Conservation (phyloP, 2,888 invertebrate genomes). For the Dicyrtomina minuta region DNA sequence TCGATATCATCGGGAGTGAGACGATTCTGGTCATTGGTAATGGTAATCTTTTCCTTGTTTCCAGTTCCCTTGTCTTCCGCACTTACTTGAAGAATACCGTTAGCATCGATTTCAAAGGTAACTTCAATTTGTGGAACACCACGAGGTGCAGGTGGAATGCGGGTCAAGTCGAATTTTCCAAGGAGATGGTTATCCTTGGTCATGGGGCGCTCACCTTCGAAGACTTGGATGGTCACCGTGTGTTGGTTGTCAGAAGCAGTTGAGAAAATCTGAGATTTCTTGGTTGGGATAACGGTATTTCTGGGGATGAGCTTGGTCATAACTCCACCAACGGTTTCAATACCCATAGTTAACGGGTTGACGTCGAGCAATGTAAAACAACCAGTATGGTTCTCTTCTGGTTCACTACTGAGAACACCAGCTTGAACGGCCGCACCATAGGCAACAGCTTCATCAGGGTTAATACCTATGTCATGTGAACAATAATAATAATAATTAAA, state of each 20-base stretch:
- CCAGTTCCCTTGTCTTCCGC: too few relatives aligned
- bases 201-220: slow-evolving; percentile 99
- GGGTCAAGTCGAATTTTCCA: slow-evolving; percentile 97
- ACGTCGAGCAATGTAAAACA: slow-evolving; percentile 96
- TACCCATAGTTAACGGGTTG: slow-evolving; percentile 97
- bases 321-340: slow-evolving; percentile 99
- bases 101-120: too few relatives aligned
- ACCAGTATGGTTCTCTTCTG: slow-evolving; percentile 93
- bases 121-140: too few relatives aligned
- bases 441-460: too few relatives aligned
- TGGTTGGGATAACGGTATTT: slow-evolving; percentile 98
- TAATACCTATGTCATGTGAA: too few relatives aligned
- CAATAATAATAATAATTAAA: too few relatives aligned
- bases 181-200: slow-evolving; percentile 98
- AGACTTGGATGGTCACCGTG: slow-evolving; percentile 97
- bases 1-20: slow-evolving; percentile 98
- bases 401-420: slow-evolving; percentile 95
- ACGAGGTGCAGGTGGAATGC: slow-evolving; percentile 93
- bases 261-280: slow-evolving; percentile 98
- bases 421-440: slow-evolving; percentile 80
- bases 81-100: too few relatives aligned
- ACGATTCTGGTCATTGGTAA: too few relatives aligned
- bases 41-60: too few relatives aligned
- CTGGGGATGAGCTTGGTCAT: slow-evolving; percentile 98
- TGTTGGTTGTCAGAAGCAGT: too few relatives aligned